These are phyloP conservation scores for Hirudo medicinalis DNA, from an alignment of 1,140 invertebrate genomes.

Conservation along the genomic window DNA sequence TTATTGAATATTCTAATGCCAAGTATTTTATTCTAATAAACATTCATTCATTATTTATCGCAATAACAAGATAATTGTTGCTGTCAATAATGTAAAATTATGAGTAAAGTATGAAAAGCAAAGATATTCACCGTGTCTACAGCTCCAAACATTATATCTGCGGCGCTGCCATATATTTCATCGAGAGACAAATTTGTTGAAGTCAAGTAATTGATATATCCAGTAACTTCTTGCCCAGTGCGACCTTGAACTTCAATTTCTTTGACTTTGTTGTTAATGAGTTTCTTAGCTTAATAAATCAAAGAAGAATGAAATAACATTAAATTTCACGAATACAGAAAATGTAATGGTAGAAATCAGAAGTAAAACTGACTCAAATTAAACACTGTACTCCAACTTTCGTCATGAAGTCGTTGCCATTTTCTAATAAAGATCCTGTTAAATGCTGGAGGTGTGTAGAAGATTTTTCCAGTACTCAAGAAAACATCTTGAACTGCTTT, in stretches of 20 bases:
- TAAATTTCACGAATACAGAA: background rate
- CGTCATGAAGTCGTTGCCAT: background rate
- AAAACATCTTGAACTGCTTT: conserved; percentile 12
- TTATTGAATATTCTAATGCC: no score
- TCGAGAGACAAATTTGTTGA: conserved; percentile 8
- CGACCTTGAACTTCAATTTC: background rate
- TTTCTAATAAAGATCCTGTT: background rate
- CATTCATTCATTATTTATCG: no score
- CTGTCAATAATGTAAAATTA: background rate
- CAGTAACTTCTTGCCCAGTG: conserved; percentile 4
- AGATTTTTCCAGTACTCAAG: background rate
- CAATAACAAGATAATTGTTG: no score
- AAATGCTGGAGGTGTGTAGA: background rate
- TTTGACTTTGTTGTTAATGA: conserved; percentile 4
- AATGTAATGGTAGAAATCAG: background rate
- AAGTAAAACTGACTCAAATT: background rate
- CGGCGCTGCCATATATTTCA: conserved; percentile 13
- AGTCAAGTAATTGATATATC: background rate
- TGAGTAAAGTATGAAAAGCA: background rate
- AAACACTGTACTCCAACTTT: conserved; percentile 5
- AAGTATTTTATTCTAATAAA: no score
- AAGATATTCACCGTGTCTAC: conserved; percentile 15
- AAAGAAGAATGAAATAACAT: background rate
- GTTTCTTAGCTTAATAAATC: conserved; percentile 1
- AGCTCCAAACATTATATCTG: conserved; percentile 14